Evolutionary conservation across 2,888 invertebrate genomes (phyloP), one percentile per base, ranked within the genome.

Genomic region (Trachelus tabidus): DNA sequence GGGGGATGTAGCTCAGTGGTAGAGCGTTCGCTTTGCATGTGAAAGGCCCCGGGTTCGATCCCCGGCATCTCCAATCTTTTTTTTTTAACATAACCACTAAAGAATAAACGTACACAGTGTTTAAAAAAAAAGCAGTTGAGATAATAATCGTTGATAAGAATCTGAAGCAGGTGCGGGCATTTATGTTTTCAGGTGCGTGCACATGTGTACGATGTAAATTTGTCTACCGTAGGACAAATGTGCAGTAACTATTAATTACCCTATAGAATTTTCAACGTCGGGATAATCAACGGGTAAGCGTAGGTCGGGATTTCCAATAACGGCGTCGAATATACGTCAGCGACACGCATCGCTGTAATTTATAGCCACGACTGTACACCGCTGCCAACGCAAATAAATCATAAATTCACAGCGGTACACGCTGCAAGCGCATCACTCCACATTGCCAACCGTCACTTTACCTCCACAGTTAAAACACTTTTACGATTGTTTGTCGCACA

Each of bases 1-100:
- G 6, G 94, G 93, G 94, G 96, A 96, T 96, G 96, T 96, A 96
- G 96, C 96, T 96, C 96, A 96, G 96, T 96, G 96, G 96, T 96
- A 96, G 96, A 96, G 96, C 96, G 96, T 96, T 96, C 96, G 96
- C 96, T 96, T 96, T 96, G 96, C 96, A 96, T 96, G 96, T 96
- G 96, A 96, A 96, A 96, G 96, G 96, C 96, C 97, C 97, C 96
- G 97, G 97, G 97, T 97, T 97, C 97, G 96, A 97, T 97, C 97
- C 97, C 97, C 97, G 96, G 97, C 96, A 96, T 96, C 96, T 95
- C 96, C 96, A 95, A 89, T 90, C 15, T 71, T 71, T 71, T 71
- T 33, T 69, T 34, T 33, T 15, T 0, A 9, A 40, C 15, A 40
- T 4, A 23, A 56, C 56, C 23, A 23, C 2, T 56, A 23, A 56